Evolutionary conservation across 2,113 vertebrate species (phyloP).

Genomic region (Tinamus guttatus): DNA sequence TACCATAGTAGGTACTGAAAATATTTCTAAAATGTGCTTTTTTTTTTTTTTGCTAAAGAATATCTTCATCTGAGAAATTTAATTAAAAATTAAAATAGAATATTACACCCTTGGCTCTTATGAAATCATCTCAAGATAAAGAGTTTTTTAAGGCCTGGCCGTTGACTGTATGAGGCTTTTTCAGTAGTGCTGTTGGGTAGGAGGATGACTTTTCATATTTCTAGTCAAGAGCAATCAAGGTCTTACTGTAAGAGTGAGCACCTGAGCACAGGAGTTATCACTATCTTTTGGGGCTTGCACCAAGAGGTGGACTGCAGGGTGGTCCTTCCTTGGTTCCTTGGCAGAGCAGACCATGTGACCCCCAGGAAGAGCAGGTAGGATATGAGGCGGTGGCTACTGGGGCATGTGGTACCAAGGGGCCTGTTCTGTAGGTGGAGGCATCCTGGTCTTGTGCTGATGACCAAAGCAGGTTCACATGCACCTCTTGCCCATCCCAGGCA

Average conservation of each 20-base stretch:
- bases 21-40: neutral
- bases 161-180: neutral
- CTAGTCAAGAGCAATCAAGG: neutral
- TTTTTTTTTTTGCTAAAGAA: neutral
- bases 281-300: neutral
- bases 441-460: neutral
- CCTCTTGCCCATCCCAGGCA: neutral
- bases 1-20: neutral
- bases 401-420: rapidly evolving
- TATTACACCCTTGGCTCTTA: neutral
- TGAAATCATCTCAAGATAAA: neutral
- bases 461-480: neutral
- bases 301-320: neutral
- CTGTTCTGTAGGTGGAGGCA: rapidly evolving
- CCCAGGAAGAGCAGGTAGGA: neutral
- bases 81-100: neutral
- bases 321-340: neutral
- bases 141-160: neutral
- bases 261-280: neutral
- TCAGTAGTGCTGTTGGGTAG: neutral
- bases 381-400: neutral
- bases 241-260: neutral
- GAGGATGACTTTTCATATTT: neutral
- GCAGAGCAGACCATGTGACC: neutral
- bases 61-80: neutral